Conservation (phyloP, 2,797 vertebrate genomes). For the Tragelaphus oryx region DNA sequence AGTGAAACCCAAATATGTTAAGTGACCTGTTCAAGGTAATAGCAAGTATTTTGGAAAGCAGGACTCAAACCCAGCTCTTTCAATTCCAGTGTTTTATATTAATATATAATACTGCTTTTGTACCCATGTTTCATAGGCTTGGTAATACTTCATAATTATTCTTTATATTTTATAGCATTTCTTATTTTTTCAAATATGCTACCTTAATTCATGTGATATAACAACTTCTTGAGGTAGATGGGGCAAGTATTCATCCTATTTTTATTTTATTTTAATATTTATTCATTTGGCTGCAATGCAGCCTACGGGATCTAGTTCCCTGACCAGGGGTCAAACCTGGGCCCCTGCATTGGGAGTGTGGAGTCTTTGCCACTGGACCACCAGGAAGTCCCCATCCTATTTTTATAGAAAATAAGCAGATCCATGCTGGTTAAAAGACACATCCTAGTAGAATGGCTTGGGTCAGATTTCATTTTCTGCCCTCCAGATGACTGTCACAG, state of each 20-base stretch:
- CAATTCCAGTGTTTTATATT: neutral
- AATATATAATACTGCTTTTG: neutral
- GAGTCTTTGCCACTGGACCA: neutral
- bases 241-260: neutral
- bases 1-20: too few relatives aligned
- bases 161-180: neutral
- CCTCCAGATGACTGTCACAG: neutral
- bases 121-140: neutral
- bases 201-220: neutral
- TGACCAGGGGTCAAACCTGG: neutral
- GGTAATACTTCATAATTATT: neutral
- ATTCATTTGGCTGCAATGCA: neutral
- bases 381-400: neutral
- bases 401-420: neutral
- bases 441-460: neutral
- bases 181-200: neutral
- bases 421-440: neutral
- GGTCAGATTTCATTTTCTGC: neutral
- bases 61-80: neutral
- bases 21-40: too few relatives aligned
- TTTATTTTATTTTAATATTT: neutral
- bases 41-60: too few relatives aligned
- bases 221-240: neutral
- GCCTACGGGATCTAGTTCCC: neutral
- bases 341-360: neutral